Percentiles rank a stretch among this genome's conserved stretches.
Conservation (phyloP, 2,113 vertebrate genomes). For the Gymnorhina tibicen region DNA sequence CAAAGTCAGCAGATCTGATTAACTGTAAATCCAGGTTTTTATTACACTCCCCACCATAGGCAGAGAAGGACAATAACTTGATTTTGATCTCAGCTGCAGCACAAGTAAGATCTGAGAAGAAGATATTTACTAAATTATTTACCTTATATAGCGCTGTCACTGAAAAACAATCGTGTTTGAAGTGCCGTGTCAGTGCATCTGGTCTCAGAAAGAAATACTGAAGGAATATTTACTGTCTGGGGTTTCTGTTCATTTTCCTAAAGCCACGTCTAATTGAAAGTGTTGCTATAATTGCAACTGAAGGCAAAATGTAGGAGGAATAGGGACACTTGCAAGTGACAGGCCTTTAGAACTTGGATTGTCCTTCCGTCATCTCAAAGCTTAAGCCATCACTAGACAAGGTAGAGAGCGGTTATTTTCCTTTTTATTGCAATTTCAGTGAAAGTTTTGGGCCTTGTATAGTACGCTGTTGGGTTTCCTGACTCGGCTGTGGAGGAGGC, state of each 20-base stretch:
- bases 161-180: background rate
- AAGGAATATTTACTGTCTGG: background rate
- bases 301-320: background rate
- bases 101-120: background rate
- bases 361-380: background rate
- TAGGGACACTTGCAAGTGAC: background rate
- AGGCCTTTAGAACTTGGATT: background rate
- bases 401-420: background rate
- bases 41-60: background rate
- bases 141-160: background rate
- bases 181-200: background rate
- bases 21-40: background rate
- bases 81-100: background rate
- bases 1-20: background rate
- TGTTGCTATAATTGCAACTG: background rate
- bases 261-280: background rate
- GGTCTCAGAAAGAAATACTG: background rate
- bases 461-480: fast-evolving
- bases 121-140: background rate
- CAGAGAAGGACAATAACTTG: background rate
- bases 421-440: background rate
- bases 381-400: background rate
- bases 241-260: background rate
- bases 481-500: background rate
- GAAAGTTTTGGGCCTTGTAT: background rate